Evolutionary conservation across 2,113 vertebrate genomes (phyloP).

Genomic region (Bucco capensis): DNA sequence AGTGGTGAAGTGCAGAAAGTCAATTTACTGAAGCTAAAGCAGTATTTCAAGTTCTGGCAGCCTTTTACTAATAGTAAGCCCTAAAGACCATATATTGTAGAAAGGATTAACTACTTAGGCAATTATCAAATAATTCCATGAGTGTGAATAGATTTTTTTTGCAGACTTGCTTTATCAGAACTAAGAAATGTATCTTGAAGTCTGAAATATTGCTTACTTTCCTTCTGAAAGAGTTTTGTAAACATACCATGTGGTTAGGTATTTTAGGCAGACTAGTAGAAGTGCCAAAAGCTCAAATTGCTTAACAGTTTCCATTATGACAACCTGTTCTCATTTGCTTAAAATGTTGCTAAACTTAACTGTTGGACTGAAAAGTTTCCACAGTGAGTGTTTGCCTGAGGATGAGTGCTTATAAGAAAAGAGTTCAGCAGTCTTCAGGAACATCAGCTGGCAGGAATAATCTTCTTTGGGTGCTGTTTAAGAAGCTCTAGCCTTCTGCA

Average conservation of each 20-base stretch:
- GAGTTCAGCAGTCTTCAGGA: neutral
- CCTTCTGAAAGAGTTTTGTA: neutral
- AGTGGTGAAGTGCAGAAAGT: neutral
- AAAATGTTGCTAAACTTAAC: neutral
- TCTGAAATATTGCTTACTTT: neutral
- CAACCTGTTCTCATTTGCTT: neutral
- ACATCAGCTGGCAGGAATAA: neutral
- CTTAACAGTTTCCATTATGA: neutral
- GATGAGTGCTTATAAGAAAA: neutral
- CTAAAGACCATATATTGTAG: neutral
- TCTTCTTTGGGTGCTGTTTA: neutral
- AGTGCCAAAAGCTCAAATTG: neutral
- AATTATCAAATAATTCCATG: neutral
- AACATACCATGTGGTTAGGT: neutral
- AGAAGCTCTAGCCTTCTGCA: neutral
- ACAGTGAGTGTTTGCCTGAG: neutral
- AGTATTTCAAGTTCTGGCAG: neutral
- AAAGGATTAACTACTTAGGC: neutral
- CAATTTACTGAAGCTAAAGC: neutral
- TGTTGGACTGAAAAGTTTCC: neutral
- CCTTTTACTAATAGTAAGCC: neutral
- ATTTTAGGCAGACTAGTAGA: neutral
- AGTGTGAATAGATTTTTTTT: neutral
- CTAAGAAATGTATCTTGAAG: neutral
- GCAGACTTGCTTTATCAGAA: neutral